phyloP scores from a whole-genome alignment of 2,888 invertebrate species.

The Eurytoma adleriae region DNA sequence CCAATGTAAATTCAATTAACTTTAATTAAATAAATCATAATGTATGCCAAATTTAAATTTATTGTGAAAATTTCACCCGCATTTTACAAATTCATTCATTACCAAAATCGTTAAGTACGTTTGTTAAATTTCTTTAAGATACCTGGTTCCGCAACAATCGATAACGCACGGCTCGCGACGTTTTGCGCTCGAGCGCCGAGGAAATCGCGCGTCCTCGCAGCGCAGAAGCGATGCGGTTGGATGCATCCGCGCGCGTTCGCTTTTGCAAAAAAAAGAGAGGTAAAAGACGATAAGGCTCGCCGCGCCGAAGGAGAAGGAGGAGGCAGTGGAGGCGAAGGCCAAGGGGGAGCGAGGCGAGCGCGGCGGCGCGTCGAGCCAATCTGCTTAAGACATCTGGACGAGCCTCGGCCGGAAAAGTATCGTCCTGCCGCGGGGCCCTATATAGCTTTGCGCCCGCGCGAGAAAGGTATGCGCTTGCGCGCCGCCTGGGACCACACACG shows the following conservation, averaged over 20 bases:
- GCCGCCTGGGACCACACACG: slow-evolving; percentile 54
- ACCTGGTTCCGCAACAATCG: slow-evolving; percentile 32
- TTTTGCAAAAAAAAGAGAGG: background rate
- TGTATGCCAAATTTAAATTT: too few species aligned
- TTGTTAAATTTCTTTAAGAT: too few species aligned
- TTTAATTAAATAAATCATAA: too few species aligned
- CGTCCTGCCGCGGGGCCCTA: slow-evolving; percentile 39
- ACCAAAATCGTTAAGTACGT: too few species aligned
- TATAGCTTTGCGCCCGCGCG: slow-evolving; percentile 30
- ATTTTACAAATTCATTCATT: too few species aligned
- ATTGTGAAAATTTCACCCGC: too few species aligned
- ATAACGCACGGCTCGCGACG: slow-evolving; percentile 35
- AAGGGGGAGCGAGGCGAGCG: slow-evolving; percentile 10
- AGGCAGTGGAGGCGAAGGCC: slow-evolving; percentile 7
- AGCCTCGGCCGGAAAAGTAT: slow-evolving; percentile 42
- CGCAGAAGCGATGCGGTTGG: slow-evolving; percentile 1
- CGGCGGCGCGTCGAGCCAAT: slow-evolving; percentile 45
- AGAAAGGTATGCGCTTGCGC: slow-evolving; percentile 49
- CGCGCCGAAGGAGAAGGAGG: background rate
- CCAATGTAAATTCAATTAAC: too few species aligned
- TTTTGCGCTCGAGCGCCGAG: slow-evolving; percentile 2
- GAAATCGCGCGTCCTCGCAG: slow-evolving; percentile 26
- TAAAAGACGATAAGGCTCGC: background rate
- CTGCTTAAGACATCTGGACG: slow-evolving; percentile 57
- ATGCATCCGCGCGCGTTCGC: background rate